Percentiles rank a stretch among this genome's conserved stretches.
These are phyloP conservation scores for Prosapia bicincta DNA, from an alignment of 2,888 invertebrate genomes.

Conservation along the genomic window DNA sequence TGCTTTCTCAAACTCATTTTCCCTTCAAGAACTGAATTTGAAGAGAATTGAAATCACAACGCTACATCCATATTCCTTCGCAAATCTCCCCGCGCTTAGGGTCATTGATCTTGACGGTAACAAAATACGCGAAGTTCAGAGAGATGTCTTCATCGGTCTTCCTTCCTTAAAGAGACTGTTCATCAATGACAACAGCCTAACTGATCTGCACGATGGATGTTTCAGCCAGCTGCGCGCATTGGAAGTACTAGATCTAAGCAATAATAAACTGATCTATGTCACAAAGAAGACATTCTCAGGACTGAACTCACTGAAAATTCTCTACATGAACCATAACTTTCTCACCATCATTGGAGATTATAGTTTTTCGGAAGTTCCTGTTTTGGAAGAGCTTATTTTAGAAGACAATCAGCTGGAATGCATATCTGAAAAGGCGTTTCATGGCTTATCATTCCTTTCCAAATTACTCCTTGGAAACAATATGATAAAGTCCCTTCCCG, in stretches of 20 bases:
- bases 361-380: constrained; percentile 75
- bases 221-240: constrained; percentile 71
- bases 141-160: constrained; percentile 68
- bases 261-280: constrained; percentile 69
- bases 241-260: constrained; percentile 75
- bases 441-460: constrained; percentile 67
- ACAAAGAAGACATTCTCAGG: constrained; percentile 76
- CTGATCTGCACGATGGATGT: constrained; percentile 78
- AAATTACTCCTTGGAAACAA: constrained; percentile 73
- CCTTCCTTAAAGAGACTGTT: constrained; percentile 70
- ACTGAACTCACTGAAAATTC: constrained; percentile 64
- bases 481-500: constrained; percentile 65
- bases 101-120: constrained; percentile 72
- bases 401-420: constrained; percentile 54
- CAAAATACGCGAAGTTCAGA: constrained; percentile 66
- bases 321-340: constrained; percentile 69
- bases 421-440: constrained; percentile 73
- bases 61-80: constrained; percentile 66
- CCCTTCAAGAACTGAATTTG: constrained; percentile 62
- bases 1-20: constrained; percentile 70
- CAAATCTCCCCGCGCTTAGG: constrained; percentile 66
- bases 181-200: constrained; percentile 82
- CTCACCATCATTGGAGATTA: constrained; percentile 75
- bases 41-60: constrained; percentile 66
- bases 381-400: constrained; percentile 64